Conservation (phyloP, 2,888 invertebrate species). For the Cyrtodaria siliqua region DNA sequence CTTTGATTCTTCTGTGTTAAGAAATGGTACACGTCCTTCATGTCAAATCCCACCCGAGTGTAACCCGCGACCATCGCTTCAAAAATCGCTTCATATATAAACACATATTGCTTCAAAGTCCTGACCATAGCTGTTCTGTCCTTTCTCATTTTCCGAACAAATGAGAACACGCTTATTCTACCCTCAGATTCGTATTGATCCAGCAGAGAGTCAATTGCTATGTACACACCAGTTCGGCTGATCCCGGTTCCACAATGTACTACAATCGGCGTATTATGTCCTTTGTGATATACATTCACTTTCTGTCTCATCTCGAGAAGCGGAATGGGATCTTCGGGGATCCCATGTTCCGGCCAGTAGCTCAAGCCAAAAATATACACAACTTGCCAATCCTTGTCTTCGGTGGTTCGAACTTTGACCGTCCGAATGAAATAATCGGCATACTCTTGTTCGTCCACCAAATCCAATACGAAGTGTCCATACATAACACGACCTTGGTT, state of each 20-base stretch:
- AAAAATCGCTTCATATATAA: constrained; percentile 84
- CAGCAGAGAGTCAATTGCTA: constrained; percentile 84
- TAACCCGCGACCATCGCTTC: constrained; percentile 82
- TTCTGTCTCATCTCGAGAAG: constrained; percentile 81
- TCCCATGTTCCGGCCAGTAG: constrained; percentile 84
- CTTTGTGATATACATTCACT: constrained; percentile 65
- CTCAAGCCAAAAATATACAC: constrained; percentile 82
- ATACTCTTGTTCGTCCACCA: constrained; percentile 95
- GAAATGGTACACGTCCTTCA: constrained; percentile 74
- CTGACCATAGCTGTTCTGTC: constrained; percentile 83
- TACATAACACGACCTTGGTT: constrained; percentile 91
- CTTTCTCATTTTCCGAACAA: constrained; percentile 79
- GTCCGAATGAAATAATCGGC: constrained; percentile 92
- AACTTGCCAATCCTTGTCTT: constrained; percentile 58
- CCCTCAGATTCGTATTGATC: constrained; percentile 83
- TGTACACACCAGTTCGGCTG: constrained; percentile 83
- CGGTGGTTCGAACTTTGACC: constrained; percentile 68
- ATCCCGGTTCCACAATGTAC: constrained; percentile 86
- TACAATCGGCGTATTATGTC: constrained; percentile 74
- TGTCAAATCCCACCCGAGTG: constrained; percentile 72
- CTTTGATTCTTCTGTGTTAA: constrained; percentile 74
- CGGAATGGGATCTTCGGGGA: constrained; percentile 81
- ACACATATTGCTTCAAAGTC: constrained; percentile 83
- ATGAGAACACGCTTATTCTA: constrained; percentile 82
- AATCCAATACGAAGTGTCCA: constrained; percentile 94